Evolutionary conservation across 2,888 invertebrate genomes (phyloP), one percentile per base, ranked within the genome.

Genomic region (Doris montereyensis): DNA sequence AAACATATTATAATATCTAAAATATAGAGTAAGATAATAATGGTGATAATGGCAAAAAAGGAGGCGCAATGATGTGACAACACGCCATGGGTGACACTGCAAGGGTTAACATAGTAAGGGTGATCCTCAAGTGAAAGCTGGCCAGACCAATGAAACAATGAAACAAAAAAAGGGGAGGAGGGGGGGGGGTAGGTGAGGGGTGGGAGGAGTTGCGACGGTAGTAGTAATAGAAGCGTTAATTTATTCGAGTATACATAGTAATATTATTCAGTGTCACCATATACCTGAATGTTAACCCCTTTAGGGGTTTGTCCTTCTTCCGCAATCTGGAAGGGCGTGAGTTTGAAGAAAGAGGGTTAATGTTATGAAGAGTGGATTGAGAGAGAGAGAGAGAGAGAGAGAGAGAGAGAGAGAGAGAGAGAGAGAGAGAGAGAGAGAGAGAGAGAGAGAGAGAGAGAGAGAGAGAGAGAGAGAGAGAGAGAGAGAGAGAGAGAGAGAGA

Each of bases 251-350:
- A n/a, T n/a, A n/a, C n/a, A n/a, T n/a, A n/a, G n/a, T n/a, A n/a
- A n/a, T n/a, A n/a, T n/a, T n/a, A n/a, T n/a, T n/a, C n/a, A n/a
- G n/a, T n/a, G n/a, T n/a, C n/a, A n/a, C n/a, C n/a, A n/a, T n/a
- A 32, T 81, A 81, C 81, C 81, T 81, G 79, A 2, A 77, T 58
- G 17, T 79, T 75, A 21, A 76, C 58, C 13, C 81, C 81, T 35
- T 77, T 81, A 13, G 74, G 67, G 1, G 13, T 77, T 65, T 81
- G 79, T 1, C 81, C 81, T n/a, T 78, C 73, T 24, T 78, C 78
- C 1, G 73, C 67, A n/a, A 62, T 34, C 78, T 78, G 78, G 60
- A 41, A 17, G 52, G 17, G 52, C 52, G 52, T 41, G 5, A 17
- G 52, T 41, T 62, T 8, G 62, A 24, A n/a, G 62, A 24, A 24